Base-by-base conservation (phyloP, 2,888 invertebrate species). In the Alloplasta piceator region DNA sequence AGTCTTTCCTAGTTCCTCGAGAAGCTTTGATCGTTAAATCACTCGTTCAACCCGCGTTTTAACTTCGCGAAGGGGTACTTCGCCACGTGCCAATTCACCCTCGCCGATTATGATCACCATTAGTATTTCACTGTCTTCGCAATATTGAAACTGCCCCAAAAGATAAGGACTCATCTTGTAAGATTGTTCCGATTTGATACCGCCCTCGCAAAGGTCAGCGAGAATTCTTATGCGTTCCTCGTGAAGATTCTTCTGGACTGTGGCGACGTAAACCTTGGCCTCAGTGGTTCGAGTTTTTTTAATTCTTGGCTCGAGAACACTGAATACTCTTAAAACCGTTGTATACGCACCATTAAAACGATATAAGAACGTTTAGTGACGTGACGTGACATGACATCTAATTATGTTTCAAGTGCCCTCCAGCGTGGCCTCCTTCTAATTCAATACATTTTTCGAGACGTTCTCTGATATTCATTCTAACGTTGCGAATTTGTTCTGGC, bases 161-260 rank as follows among this genome's bases (percentile, higher is more conserved):
- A 99, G 94, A 92, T 99, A 99, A 0, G 98, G 98, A 92, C 98
- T 99, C 87, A 96, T 96, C 92, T 99, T 99, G 93, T 98, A 98
- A 0, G 98, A 97, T 86, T 98, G 98, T 92, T 99, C 99, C 2
- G 98, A 96, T 95, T 98, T 98, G 78, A 99, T 95, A 39, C 96
- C 96, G 64, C 96, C 96, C 86, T 97, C 95, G 99, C 99, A 99
- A 10, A 99, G 94, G 85, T 96, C 95, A 14, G 94, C 94, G 86
- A 98, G 95, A 68, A 99, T 93, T 90, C 95, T 95, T 95, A 99
- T 95, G 61, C 99, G 94, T 89, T 98, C 97, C 83, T 97, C 96
- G 6, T 98, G 94, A 87, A 99, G 94, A 91, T 98, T 97, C 92
- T 99, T 99, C 93, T 99, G 99, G 5, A 99, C 99, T 0, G 98